These are phyloP conservation scores for Calameuta idolon DNA, from an alignment of 2,888 invertebrate genomes.

Conservation along the genomic window DNA sequence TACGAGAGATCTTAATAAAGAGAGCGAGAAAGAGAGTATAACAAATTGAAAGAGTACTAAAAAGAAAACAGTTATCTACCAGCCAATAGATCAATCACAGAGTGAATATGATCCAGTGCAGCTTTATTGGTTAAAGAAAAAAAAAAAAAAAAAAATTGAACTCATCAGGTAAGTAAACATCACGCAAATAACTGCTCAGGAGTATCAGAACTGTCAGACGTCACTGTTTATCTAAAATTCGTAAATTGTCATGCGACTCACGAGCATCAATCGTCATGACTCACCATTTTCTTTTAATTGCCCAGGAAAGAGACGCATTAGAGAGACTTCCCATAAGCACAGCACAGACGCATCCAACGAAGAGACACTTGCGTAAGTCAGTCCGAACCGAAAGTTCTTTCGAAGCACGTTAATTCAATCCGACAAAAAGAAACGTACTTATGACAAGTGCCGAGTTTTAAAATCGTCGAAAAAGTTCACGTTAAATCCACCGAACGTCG, in stretches of 20 bases:
- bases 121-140: neutral
- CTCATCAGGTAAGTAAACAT: neutral
- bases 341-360: neutral
- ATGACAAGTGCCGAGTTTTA: neutral
- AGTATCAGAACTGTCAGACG: neutral
- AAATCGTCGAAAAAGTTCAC: neutral
- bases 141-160: neutral
- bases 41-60: neutral
- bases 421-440: neutral
- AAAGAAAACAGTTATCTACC: neutral
- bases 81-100: neutral
- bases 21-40: neutral
- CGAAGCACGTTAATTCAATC: neutral
- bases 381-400: neutral
- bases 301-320: neutral
- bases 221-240: neutral
- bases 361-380: neutral
- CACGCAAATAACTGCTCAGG: neutral
- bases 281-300: neutral
- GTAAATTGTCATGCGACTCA: neutral
- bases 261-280: neutral
- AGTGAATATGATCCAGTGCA: neutral
- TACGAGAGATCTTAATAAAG: neutral
- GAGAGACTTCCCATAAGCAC: neutral
- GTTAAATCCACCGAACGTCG: neutral